phyloP scores from a whole-genome alignment of 2,888 invertebrate genomes.

The Nomada fucata region DNA sequence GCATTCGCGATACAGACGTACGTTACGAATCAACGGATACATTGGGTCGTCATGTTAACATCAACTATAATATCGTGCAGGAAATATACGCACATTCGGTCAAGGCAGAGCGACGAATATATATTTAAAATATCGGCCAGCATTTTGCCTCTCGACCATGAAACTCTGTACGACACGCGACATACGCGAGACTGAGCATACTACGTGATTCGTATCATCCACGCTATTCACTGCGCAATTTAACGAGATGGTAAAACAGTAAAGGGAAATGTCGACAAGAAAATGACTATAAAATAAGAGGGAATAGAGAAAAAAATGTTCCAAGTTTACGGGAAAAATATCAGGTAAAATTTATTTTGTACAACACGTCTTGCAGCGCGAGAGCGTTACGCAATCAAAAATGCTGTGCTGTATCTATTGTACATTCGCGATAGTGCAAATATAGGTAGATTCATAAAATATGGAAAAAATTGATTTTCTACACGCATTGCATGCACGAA shows the following conservation, averaged over 20 bases:
- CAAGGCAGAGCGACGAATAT: not conserved
- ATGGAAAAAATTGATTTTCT: constrained; percentile 44
- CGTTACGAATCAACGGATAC: not conserved
- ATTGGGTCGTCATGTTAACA: constrained; percentile 6
- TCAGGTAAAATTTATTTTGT: constrained; percentile 20
- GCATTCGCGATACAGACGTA: constrained; percentile 17
- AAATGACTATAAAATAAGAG: not conserved
- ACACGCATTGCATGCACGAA: not conserved
- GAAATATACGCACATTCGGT: not conserved
- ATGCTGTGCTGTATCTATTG: constrained; percentile 28
- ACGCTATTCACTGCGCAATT: not conserved
- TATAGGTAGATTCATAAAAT: constrained; percentile 48
- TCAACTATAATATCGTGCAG: not conserved
- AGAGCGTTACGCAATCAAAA: constrained; percentile 11
- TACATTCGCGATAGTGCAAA: constrained; percentile 55
- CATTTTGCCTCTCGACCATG: not conserved
- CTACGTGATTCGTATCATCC: constrained; percentile 11
- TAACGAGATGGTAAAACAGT: not conserved
- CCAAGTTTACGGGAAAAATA: not conserved
- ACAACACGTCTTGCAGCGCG: not conserved
- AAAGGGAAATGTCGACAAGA: not conserved
- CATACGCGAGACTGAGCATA: constrained; percentile 54
- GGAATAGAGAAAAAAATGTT: not conserved
- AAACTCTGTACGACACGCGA: not conserved
- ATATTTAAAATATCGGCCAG: not conserved